Evolutionary conservation across 2,113 vertebrate genomes (phyloP).

Genomic region (Pteropus alecto): DNA sequence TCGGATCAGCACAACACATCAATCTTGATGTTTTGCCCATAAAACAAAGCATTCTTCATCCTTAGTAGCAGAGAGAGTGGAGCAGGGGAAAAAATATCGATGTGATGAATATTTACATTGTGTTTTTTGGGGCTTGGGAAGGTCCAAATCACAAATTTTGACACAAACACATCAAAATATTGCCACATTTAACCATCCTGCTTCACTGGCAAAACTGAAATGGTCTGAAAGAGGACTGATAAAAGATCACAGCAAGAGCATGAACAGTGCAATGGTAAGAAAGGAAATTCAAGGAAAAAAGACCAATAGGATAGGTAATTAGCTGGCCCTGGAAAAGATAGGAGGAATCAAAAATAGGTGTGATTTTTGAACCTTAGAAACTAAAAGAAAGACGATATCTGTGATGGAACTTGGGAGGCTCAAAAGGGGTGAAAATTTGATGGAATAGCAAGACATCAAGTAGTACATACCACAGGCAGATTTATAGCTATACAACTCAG

Average conservation of each 20-base stretch:
- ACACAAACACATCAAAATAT: not conserved
- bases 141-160: not conserved
- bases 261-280: not conserved
- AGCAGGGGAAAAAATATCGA: not conserved
- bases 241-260: not conserved
- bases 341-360: not conserved
- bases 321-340: not conserved
- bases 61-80: not conserved
- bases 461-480: not conserved
- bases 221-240: not conserved
- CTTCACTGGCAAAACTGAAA: not conserved
- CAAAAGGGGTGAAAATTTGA: not conserved
- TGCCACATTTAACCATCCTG: not conserved
- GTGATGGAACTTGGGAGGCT: not conserved
- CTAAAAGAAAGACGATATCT: not conserved
- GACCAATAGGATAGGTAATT: not conserved
- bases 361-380: not conserved
- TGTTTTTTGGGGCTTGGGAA: not conserved
- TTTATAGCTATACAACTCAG: not conserved
- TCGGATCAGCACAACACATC: not conserved
- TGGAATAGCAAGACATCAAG: not conserved
- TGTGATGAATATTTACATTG: not conserved
- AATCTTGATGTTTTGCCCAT: not conserved
- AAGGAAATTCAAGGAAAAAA: not conserved
- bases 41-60: not conserved